Evolutionary conservation across 2,888 invertebrate species (phyloP), one percentile per base, ranked within the genome.

Genomic region (Ectemnius cavifrons): DNA sequence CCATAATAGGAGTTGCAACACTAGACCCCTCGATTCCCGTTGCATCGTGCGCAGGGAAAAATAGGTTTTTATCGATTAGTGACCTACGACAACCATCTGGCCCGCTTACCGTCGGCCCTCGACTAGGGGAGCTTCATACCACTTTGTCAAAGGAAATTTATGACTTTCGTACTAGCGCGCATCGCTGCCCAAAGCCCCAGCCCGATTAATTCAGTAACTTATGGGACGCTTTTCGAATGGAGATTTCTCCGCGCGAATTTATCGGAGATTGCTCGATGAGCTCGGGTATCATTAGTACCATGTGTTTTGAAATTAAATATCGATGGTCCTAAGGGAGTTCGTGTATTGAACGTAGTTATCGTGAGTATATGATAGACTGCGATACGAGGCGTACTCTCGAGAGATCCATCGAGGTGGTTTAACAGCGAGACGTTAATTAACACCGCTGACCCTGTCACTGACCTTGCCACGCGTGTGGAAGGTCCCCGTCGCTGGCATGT

Each of bases 81-180:
- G 84, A 87, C 88, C 88, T 87, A 85, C 81, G 86, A 84, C 86
- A 87, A 88, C 86, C 86, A 85, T 86, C 84, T 85, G 83, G 81
- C 66, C 47, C 67, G 37, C 37, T 37, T 37, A 37, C 52, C 16
- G 77, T 76, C 76, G 78, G 73, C 60, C 68, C 67, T 62, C 69
- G 76, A 56, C 72, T 46, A 27, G 67, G 73, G 58, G 63, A 71
- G 56, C 71, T 69, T 64, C 63, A 72, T 78, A 49, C 68, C 59
- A 68, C 66, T 77, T 72, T 62, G 37, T 18, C 63, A 6, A 67
- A 47, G 52, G 49, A 16, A 45, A 18, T n/a, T 60, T 14, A 28
- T 14, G 16, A 18, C 20, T 46, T 46, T 20, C 62, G 18, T 56
- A 20, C 59, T 20, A 13, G 2, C 14, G 16, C 23, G 6, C 28